These are phyloP conservation scores for Aphidius gifuensis DNA, from an alignment of 1,140 invertebrate species.

Conservation along the genomic window DNA sequence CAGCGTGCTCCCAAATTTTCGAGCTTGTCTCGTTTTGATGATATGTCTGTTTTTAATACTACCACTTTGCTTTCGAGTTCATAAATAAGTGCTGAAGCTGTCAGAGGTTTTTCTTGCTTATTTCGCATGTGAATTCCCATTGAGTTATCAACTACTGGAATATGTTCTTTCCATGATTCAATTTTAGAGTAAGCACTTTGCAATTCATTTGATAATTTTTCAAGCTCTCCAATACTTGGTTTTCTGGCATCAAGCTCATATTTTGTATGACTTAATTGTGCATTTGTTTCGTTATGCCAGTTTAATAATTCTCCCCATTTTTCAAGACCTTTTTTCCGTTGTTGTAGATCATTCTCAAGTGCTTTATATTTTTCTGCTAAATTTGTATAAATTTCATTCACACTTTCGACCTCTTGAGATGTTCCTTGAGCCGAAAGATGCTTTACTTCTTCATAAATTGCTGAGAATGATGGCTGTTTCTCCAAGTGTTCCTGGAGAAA, in stretches of 20 bases:
- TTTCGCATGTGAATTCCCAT: slow-evolving; percentile 67
- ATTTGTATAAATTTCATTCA: slow-evolving; percentile 71
- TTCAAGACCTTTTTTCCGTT: slow-evolving; percentile 73
- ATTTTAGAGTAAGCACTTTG: slow-evolving; percentile 65
- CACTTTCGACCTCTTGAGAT: slow-evolving; percentile 67
- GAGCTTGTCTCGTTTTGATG: slow-evolving; percentile 63
- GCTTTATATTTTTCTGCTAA: slow-evolving; percentile 74
- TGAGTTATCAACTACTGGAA: slow-evolving; percentile 65
- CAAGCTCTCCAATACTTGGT: slow-evolving; percentile 63
- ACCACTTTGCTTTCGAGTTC: slow-evolving; percentile 69
- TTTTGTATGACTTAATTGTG: slow-evolving; percentile 75
- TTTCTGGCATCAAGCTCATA: slow-evolving; percentile 75
- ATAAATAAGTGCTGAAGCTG: slow-evolving; percentile 65
- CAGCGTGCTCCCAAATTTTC: slow-evolving; percentile 68
- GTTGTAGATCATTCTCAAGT: slow-evolving; percentile 70
- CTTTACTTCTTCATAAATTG: slow-evolving; percentile 80
- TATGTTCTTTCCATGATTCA: slow-evolving; percentile 66
- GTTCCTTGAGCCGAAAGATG: slow-evolving; percentile 67
- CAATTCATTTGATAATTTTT: slow-evolving; percentile 66
- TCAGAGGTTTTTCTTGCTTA: slow-evolving; percentile 65
- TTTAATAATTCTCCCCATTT: slow-evolving; percentile 80
- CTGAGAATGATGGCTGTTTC: slow-evolving; percentile 69
- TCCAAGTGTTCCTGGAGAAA: slow-evolving; percentile 78
- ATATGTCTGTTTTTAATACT: slow-evolving; percentile 63
- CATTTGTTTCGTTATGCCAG: slow-evolving; percentile 78